Percentiles rank a stretch among this genome's conserved stretches.
phyloP scores from a whole-genome alignment of 1,140 invertebrate genomes.

The Drosophila subobscura region DNA sequence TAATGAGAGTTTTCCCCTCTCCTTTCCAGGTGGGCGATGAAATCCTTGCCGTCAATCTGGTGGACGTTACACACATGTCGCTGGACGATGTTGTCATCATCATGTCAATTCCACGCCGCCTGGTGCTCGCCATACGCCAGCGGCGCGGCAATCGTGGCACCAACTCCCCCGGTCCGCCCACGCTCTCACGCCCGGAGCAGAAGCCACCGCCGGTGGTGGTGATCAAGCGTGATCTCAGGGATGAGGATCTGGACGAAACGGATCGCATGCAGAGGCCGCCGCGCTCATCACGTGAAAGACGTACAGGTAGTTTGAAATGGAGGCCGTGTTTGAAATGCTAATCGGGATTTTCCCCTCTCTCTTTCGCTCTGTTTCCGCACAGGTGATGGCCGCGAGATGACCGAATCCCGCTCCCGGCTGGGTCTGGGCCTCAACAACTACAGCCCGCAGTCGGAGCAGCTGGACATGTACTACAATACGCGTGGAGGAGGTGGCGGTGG shows the following conservation, averaged over 20 bases:
- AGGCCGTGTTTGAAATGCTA: conserved; percentile 68
- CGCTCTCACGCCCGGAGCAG: conserved; percentile 88
- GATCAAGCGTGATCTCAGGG: conserved; percentile 94
- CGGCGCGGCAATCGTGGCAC: conserved; percentile 87
- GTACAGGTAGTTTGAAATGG: conserved; percentile 84
- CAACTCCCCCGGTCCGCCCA: conserved; percentile 87
- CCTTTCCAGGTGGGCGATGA: conserved; percentile 95
- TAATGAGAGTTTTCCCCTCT: not conserved
- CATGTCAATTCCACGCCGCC: conserved; percentile 98
- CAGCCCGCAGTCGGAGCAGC: conserved; percentile 88
- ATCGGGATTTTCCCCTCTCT: conserved; percentile 41
- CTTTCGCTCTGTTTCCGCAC: conserved; percentile 23
- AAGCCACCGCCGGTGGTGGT: conserved; percentile 96
- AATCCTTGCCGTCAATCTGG: conserved; percentile 98
- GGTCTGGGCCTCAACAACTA: conserved; percentile 87
- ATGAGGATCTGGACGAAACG: conserved; percentile 89
- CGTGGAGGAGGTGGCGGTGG: conserved; percentile 75
- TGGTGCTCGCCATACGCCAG: conserved; percentile 95
- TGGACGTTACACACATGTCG: conserved; percentile 98
- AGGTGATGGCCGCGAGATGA: conserved; percentile 90
- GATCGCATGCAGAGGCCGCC: conserved; percentile 84
- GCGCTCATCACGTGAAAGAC: conserved; percentile 84
- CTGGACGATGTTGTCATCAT: conserved; percentile 99
- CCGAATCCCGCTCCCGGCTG: conserved; percentile 89
- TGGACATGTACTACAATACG: conserved; percentile 93